Conservation (phyloP, 2,888 invertebrate genomes). For the Hyppa rectilinea region DNA sequence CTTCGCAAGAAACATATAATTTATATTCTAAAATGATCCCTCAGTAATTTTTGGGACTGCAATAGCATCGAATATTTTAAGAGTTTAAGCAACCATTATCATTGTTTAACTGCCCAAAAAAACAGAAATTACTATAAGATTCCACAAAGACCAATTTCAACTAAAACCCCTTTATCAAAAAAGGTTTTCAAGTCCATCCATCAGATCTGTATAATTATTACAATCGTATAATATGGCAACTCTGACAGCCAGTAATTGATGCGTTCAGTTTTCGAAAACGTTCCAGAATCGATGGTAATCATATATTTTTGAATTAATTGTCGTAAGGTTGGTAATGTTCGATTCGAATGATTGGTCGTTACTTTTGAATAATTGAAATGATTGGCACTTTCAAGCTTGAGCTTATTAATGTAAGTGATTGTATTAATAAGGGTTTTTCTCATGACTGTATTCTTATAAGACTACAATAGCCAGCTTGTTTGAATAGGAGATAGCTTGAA, state of each 20-base stretch:
- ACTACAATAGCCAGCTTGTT: constrained; percentile 45
- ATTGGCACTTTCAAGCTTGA: constrained; percentile 57
- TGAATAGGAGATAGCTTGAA: constrained; percentile 38
- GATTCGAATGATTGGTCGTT: constrained; percentile 52
- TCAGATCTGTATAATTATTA: constrained; percentile 66
- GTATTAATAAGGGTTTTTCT: constrained; percentile 59
- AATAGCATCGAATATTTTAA: constrained; percentile 18
- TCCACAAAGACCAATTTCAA: constrained; percentile 49
- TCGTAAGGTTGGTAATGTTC: constrained; percentile 54
- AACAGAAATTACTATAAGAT: constrained; percentile 32
- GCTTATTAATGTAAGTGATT: constrained; percentile 39
- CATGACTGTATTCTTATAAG: constrained; percentile 47
- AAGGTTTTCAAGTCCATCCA: constrained; percentile 64
- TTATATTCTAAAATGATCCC: constrained; percentile 8
- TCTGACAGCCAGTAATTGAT: constrained; percentile 64
- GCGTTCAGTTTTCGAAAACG: constrained; percentile 62
- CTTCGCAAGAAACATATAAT: neutral
- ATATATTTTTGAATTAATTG: constrained; percentile 59
- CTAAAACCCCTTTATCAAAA: constrained; percentile 61
- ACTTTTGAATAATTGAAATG: constrained; percentile 64
- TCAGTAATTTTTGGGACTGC: constrained; percentile 33
- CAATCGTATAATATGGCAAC: constrained; percentile 65
- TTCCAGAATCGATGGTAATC: constrained; percentile 54
- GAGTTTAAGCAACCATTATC: constrained; percentile 34
- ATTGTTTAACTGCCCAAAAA: constrained; percentile 33